Base-by-base conservation (phyloP, 2,113 vertebrate species). In the Rhegmatorhina hoffmannsi region DNA sequence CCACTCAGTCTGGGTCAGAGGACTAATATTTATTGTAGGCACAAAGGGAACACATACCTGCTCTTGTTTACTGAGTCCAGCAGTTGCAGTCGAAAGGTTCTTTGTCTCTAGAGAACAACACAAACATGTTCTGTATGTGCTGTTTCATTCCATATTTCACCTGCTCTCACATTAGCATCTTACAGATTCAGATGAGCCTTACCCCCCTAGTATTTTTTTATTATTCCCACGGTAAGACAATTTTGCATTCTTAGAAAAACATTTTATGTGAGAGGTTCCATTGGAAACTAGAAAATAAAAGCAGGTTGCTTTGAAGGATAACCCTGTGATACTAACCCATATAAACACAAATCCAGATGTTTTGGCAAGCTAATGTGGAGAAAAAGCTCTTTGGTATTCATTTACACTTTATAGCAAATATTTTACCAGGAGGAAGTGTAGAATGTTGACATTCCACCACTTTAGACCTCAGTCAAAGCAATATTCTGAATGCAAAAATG, bases 381-480 rank as follows among this genome's bases (percentile, higher is more conserved):
- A 95, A 95, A 94, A 97, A 93, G 38, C 80, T 96, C 82, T 81
- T 34, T 66, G 92, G 92, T 92, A 92, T 97, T 97, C 95, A 96
- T 97, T 98, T 98, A 97, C 63, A 92, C 56, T 94, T 97, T 96
- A 79, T 34, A 94, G 94, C 96, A 97, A 98, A 97, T 97, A 97
- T 97, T 98, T 98, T 97, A 81, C 81, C 72, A 91, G 86, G 60
- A 96, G 74, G 91, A 96, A 95, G 69, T 93, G 83, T 94, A 90
- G 93, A 96, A 97, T 97, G 95, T 96, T 97, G 94, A 97, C 93
- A 92, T 96, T 96, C 79, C 82, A 91, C 63, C 59, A 95, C 93
- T 90, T 50, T 93, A 95, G 73, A 84, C 44, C 44, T 69, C 33
- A 92, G 95, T 82, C 83, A 96, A 93, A 96, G 95, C 92, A 96